phyloP scores from a whole-genome alignment of 92 coral and sea anemone genomes.

The Anthopleura xanthogrammica region DNA sequence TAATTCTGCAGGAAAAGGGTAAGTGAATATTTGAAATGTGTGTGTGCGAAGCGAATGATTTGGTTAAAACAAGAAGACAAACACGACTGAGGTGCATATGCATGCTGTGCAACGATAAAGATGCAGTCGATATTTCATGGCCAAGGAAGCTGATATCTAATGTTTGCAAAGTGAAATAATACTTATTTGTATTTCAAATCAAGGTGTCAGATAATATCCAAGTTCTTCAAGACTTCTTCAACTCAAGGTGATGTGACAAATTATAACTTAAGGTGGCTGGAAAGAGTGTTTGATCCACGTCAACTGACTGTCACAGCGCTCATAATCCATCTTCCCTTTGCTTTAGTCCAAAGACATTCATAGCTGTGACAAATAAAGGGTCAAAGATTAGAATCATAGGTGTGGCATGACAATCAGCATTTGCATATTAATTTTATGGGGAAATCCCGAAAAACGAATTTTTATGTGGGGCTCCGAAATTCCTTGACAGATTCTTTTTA shows the following conservation, averaged over 20 bases:
- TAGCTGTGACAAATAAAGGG: no score
- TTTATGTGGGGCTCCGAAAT: no score
- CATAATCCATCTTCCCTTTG: no score
- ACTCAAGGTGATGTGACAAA: constrained; percentile 31
- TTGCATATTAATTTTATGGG: no score
- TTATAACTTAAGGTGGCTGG: no score
- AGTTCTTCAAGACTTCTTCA: constrained; percentile 44
- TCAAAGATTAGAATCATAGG: no score
- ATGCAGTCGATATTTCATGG: not conserved
- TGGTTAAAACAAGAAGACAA: not conserved
- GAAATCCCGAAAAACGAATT: no score
- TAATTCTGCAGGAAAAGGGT: constrained; percentile 40
- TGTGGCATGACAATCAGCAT: no score
- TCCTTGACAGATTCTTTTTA: no score
- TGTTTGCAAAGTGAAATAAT: not conserved
- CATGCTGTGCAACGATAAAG: not conserved
- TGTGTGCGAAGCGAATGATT: not conserved
- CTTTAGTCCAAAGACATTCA: no score
- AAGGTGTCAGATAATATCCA: constrained; percentile 52
- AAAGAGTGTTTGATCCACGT: no score
- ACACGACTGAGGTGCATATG: not conserved
- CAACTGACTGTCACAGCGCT: no score
- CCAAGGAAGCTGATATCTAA: not conserved
- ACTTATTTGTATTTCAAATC: not conserved
- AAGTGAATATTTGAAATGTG: not conserved